Base-by-base conservation (phyloP, 2,888 invertebrate genomes). In the Orchesellides sinensis region DNA sequence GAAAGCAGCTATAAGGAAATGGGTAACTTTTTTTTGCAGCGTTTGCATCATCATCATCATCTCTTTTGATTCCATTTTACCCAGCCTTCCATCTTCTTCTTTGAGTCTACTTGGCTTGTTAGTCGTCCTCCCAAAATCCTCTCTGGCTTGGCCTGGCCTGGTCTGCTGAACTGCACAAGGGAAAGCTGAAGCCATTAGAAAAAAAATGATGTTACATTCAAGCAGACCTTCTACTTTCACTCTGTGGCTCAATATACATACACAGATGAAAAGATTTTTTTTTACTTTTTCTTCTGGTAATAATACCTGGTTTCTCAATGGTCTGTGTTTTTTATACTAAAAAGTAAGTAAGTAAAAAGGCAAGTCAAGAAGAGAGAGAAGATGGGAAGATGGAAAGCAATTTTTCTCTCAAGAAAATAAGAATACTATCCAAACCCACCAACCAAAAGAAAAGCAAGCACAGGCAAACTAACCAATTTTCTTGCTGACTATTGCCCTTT, bases 401-500 rank as follows among this genome's bases (percentile, higher is more conserved):
- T 79, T 79, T 79, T 79, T 79, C 72, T 72, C 63, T 63, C 35
- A 68, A 21, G 56, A 25, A 52, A 61, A 47, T 4, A 54, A n/a
- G n/a, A n/a, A n/a, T n/a, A n/a, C n/a, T 49, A 49, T n/a, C n/a
- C n/a, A n/a, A n/a, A n/a, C n/a, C n/a, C n/a, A n/a, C n/a, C n/a
- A n/a, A n/a, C n/a, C n/a, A n/a, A n/a, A n/a, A n/a, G n/a, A n/a
- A n/a, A n/a, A n/a, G n/a, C 40, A 40, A 14, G 56, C 29, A 74
- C 40, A 21, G 72, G 70, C 49, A 45, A 79, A 54, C 73, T 74
- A 81, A 81, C 81, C 87, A 86, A 85, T 86, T 86, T 87, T 85
- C 85, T 86, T 86, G 87, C 87, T 87, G 87, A 87, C 87, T 84
- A 86, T 87, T 87, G 86, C 87, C 87, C 87, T 86, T 87, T 87